Conservation (phyloP, 2,113 vertebrate genomes). For the Falco punctatus region DNA sequence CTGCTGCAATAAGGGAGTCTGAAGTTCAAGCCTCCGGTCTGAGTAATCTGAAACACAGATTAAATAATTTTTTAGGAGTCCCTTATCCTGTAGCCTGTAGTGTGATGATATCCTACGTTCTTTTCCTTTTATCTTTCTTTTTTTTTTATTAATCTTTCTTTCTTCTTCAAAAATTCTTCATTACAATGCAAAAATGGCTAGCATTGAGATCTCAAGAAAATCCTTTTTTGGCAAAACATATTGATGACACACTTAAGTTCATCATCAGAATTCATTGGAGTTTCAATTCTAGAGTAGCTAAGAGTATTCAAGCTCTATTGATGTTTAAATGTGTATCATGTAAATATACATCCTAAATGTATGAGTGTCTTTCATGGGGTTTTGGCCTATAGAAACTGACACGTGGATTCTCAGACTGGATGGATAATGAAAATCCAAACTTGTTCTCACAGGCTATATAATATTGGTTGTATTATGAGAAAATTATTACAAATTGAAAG, state of each 20-base stretch:
- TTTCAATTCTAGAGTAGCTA: neutral
- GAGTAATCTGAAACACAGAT: neutral
- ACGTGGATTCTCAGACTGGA: neutral
- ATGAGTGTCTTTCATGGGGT: neutral
- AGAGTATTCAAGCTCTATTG: neutral
- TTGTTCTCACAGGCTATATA: neutral
- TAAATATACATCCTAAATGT: neutral
- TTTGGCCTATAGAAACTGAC: neutral
- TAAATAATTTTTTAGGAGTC: neutral
- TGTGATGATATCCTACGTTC: neutral
- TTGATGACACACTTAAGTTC: neutral
- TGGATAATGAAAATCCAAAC: neutral
- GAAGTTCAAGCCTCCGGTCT: neutral
- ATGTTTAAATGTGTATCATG: neutral
- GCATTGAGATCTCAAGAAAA: neutral
- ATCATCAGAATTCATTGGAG: neutral
- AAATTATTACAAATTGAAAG: neutral
- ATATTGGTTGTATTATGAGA: neutral
- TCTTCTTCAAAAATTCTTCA: neutral
- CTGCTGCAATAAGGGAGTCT: neutral
- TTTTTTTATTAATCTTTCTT: neutral
- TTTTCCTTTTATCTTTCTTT: neutral
- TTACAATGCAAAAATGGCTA: neutral
- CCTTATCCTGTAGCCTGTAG: neutral
- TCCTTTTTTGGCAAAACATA: neutral